phyloP scores from a whole-genome alignment of 2,888 invertebrate species.

The Dinocampus coccinellae region DNA sequence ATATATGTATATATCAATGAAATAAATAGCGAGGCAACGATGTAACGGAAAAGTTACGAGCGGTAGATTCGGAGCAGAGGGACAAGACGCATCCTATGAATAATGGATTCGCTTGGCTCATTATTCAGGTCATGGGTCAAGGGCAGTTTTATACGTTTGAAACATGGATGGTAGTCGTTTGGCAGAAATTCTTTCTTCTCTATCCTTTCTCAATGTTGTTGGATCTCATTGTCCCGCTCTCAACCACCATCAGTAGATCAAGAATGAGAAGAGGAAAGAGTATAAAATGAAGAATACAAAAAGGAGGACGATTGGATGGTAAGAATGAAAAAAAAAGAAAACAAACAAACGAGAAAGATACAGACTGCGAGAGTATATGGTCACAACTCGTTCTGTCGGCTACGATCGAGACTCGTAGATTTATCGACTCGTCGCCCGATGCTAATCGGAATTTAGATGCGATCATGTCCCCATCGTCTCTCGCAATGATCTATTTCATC shows the following conservation, averaged over 20 bases:
- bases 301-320: neutral
- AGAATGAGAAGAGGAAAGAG: conserved; percentile 29
- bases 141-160: conserved; percentile 60
- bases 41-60: conserved; percentile 57
- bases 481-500: conserved; percentile 15
- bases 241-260: conserved; percentile 21
- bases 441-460: conserved; percentile 64
- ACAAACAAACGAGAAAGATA: conserved; percentile 2
- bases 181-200: conserved; percentile 34
- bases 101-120: conserved; percentile 62
- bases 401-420: conserved; percentile 56
- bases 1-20: conserved; percentile 39
- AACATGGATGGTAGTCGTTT: conserved; percentile 49
- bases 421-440: conserved; percentile 54
- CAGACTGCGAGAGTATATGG: conserved; percentile 33
- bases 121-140: conserved; percentile 65
- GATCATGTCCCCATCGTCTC: conserved; percentile 41
- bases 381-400: conserved; percentile 41
- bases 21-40: conserved; percentile 50
- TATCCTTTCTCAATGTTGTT: conserved; percentile 34
- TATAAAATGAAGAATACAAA: conserved; percentile 22
- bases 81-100: conserved; percentile 63
- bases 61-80: conserved; percentile 58
- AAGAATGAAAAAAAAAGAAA: conserved; percentile 18
- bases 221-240: conserved; percentile 25